Evolutionary conservation across 2,113 vertebrate genomes (phyloP), one percentile per base, ranked within the genome.

Genomic region (Apaloderma vittatum): DNA sequence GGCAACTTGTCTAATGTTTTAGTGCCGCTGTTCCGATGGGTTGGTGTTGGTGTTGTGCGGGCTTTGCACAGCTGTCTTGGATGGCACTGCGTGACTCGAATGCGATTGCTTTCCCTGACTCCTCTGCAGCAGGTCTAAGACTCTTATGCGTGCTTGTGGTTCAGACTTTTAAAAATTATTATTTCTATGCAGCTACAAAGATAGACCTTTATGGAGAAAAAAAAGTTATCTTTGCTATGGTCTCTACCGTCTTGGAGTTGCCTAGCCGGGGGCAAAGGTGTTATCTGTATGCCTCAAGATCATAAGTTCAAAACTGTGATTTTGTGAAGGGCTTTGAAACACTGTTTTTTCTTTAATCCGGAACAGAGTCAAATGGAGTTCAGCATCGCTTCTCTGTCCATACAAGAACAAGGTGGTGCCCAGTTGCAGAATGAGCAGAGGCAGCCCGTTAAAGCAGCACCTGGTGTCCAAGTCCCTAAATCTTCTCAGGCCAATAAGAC

Each of bases 311-410:
- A 40, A 84, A 36, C 34, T 49, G 4, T 49, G 6, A 72, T 15
- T 32, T n/a, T 91, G 65, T 65, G 52, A 88, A 76, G 57, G n/a
- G 40, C 65, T 94, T 94, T 97, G 76, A 95, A 90, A 94, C 70
- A 8, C 48, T 73, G 5, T 76, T 81, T 74, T 40, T 83, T 75
- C 45, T 86, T 73, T 88, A 92, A 94, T 67, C 46, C 61, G 27
- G 23, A 40, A 81, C 73, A 99, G 99, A 99, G 99, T 97, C 99
- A 99, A 96, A 96, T 99, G 98, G 99, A 99, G 19, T 99, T 99
- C 98, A 99, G 98, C 21, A 16, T 99, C 80, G 97, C 98, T 6
- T 97, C 98, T 36, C 94, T 98, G 22, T 97, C 98, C 51, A 77
- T 98, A 18, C 98, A 98, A 95, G 99, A 99, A 10, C 98, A 98